Evolutionary conservation across 2,797 vertebrate species (phyloP).

Genomic region (Neolamprologus multifasciatus): DNA sequence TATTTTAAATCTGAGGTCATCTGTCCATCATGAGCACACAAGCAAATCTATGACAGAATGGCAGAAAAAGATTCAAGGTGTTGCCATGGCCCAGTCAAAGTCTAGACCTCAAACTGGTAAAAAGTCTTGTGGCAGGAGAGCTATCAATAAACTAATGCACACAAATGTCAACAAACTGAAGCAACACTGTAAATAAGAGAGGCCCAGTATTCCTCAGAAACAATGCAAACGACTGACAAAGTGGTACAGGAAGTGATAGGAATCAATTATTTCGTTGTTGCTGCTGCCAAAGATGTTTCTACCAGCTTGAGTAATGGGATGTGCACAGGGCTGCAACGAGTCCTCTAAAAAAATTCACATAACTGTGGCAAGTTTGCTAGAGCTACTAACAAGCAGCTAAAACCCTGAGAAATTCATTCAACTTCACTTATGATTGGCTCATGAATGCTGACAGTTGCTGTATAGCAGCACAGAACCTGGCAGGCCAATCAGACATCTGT

Average conservation of each 20-base stretch:
- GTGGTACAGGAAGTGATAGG: neutral
- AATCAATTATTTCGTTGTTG: neutral
- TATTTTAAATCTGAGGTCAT: neutral
- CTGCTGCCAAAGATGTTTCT: neutral
- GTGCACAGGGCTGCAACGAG: neutral
- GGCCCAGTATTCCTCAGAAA: neutral
- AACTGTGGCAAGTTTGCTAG: neutral
- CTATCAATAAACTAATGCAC: neutral
- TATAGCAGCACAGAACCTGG: neutral
- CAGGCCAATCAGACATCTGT: neutral
- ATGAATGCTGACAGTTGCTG: neutral
- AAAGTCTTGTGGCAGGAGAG: fast-evolving
- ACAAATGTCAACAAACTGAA: neutral
- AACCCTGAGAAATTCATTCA: neutral
- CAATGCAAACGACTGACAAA: neutral
- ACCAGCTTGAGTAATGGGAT: neutral
- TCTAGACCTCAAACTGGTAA: neutral
- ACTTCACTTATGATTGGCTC: neutral
- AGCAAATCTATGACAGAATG: no score
- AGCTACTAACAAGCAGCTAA: neutral
- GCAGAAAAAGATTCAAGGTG: no score
- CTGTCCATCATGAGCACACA: neutral
- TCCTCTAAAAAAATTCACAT: neutral
- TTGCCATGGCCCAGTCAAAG: neutral
- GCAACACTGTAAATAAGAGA: neutral